Evolutionary conservation across 1,140 invertebrate genomes (phyloP).

Genomic region (Hylaeus volcanicus): DNA sequence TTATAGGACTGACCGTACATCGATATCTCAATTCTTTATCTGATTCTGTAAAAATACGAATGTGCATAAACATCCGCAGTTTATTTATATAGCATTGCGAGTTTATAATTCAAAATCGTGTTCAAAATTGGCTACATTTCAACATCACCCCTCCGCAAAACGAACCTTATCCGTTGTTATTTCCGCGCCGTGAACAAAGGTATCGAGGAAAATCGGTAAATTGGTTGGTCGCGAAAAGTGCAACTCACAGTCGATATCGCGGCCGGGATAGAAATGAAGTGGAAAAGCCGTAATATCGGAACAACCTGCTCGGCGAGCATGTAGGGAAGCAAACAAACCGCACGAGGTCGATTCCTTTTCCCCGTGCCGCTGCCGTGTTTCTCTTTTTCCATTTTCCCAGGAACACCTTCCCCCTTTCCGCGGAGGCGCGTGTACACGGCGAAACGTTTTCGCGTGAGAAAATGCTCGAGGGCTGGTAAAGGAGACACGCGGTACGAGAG

Average conservation of each 20-base stretch:
- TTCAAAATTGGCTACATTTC: too few species aligned
- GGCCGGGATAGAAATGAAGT: constrained; percentile 37
- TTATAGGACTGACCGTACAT: too few species aligned
- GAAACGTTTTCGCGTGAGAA: constrained; percentile 66
- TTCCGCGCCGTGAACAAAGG: neutral
- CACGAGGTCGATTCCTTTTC: constrained; percentile 25
- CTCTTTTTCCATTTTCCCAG: neutral
- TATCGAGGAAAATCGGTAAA: constrained; percentile 18
- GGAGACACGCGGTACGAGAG: constrained; percentile 30
- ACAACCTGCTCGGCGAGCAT: constrained; percentile 30
- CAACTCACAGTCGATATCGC: constrained; percentile 13
- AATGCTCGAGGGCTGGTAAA: constrained; percentile 49
- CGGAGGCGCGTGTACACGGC: constrained; percentile 30
- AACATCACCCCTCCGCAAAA: neutral
- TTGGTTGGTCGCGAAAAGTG: constrained; percentile 10
- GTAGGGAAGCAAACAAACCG: constrained; percentile 41
- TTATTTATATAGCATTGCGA: too few species aligned
- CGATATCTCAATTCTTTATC: too few species aligned
- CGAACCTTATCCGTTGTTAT: neutral
- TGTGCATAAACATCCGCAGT: too few species aligned
- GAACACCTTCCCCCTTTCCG: constrained; percentile 14
- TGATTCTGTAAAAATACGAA: too few species aligned
- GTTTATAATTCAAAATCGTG: too few species aligned
- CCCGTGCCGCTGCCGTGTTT: neutral
- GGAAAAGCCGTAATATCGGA: constrained; percentile 47